phyloP scores from a whole-genome alignment of 2,888 invertebrate species.

The Cheilosia pagana region DNA sequence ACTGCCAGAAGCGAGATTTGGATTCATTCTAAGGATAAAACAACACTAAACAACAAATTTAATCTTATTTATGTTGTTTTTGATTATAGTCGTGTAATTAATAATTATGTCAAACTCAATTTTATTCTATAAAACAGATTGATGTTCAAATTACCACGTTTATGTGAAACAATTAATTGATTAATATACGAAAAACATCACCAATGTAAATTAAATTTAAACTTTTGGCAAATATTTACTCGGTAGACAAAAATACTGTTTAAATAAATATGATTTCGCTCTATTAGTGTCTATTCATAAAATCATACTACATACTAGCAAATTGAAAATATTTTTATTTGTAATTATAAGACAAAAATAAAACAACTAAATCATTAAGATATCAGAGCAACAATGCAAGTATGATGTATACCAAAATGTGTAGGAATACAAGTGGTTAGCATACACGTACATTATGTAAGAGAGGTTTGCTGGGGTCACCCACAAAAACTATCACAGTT shows the following conservation, averaged over 20 bases:
- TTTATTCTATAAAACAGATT: no score
- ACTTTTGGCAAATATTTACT: no score
- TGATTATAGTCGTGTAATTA: neutral
- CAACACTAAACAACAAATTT: neutral
- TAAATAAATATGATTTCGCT: neutral
- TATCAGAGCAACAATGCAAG: slow-evolving; percentile 30
- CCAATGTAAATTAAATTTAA: neutral
- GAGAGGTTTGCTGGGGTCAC: neutral
- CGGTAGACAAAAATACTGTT: no score
- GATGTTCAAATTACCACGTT: no score
- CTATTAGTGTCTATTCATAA: neutral
- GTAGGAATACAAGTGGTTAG: slow-evolving; percentile 19
- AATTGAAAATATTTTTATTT: slow-evolving; percentile 18
- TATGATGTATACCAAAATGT: slow-evolving; percentile 25
- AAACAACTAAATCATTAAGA: slow-evolving; percentile 11
- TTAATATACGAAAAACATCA: neutral
- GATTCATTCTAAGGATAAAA: neutral
- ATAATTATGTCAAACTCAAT: neutral
- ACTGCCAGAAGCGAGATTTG: neutral
- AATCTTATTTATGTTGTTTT: neutral
- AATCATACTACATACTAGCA: slow-evolving; percentile 8
- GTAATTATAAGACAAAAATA: slow-evolving; percentile 22
- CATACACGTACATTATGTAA: slow-evolving; percentile 3
- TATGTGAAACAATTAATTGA: no score
- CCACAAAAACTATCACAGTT: neutral